Base-by-base conservation (phyloP, 2,113 vertebrate genomes). In the Coryphaenoides rupestris region DNA sequence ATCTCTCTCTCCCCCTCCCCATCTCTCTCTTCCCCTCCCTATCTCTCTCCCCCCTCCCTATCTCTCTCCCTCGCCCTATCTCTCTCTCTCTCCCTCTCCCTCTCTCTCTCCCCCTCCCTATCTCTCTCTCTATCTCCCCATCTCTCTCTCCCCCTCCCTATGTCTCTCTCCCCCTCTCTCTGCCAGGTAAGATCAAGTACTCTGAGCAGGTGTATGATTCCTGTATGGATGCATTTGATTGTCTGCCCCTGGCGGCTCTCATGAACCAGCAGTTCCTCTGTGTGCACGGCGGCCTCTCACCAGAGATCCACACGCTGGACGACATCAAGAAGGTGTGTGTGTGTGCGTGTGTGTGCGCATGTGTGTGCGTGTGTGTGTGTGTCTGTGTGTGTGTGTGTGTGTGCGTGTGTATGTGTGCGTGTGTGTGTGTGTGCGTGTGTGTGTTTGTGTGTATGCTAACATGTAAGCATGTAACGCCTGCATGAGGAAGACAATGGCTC, bases 261-360 rank as follows among this genome's bases (percentile, higher is more conserved):
- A 93, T 93, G 92, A 93, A 93, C 85, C 91, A 92, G 84, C 90
- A 92, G 88, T 91, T 92, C 72, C 81, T 92, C 54, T 92, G 90
- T 45, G 91, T 92, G 68, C 91, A 93, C 55, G 91, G 91, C 2
- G 92, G 92, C 21, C 87, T 92, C 62, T 93, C 91, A 45, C 92
- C 92, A n/a, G 90, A 92, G 80, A 90, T 92, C 66, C 91, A 93
- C 88, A 92, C 90, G 7, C 80, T 93, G 78, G 91, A 93, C 19
- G 91, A 92, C 84, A 92, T 92, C 69, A 92, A 92, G 77, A 92
- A 92, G 91, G 91, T 91, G 47, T 17, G 47, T 50, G 47, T 47
- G 46, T 47, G 46, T 47, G 12, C 13, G 46, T 47, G 3, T 47
- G 3, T 3, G 46, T 47, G 46, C 13, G 46, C 13, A 12, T 47